Conservation (phyloP, 2,888 invertebrate genomes). For the Eurois occulta region DNA sequence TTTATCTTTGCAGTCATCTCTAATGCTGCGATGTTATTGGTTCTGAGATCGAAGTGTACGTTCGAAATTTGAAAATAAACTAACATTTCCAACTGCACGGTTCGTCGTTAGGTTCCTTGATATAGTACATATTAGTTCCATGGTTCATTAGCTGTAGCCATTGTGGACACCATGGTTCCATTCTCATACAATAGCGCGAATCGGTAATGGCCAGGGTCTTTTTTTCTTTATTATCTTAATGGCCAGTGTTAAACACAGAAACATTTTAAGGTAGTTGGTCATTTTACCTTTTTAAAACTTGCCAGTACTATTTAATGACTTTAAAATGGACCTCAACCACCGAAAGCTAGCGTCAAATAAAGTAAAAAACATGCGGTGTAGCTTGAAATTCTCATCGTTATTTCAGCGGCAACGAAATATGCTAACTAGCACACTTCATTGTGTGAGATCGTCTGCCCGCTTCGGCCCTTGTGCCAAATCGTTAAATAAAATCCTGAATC, state of each 20-base stretch:
- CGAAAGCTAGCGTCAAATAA: conserved; percentile 9
- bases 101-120: conserved; percentile 8
- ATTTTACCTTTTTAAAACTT: neutral
- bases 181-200: neutral
- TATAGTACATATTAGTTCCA: neutral
- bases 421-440: conserved; percentile 62
- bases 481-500: conserved; percentile 65
- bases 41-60: conserved; percentile 17
- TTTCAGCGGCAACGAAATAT: conserved; percentile 44
- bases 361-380: conserved; percentile 16
- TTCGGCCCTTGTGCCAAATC: conserved; percentile 53
- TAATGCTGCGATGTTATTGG: conserved; percentile 35
- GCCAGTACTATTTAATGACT: neutral
- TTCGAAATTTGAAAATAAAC: conserved; percentile 40
- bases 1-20: conserved; percentile 47
- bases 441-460: conserved; percentile 52
- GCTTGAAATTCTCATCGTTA: conserved; percentile 41
- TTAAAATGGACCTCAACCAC: conserved; percentile 1
- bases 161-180: neutral
- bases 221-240: no score
- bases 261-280: neutral
- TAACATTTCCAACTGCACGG: conserved; percentile 5
- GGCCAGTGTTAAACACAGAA: conserved; percentile 3
- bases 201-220: neutral
- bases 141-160: neutral